A percentile compares a stretch with the other conserved stretches of the same genome.
Evolutionary conservation across 2,797 vertebrate genomes (phyloP).

Genomic region (Sternarchorhynchus goeldii): DNA sequence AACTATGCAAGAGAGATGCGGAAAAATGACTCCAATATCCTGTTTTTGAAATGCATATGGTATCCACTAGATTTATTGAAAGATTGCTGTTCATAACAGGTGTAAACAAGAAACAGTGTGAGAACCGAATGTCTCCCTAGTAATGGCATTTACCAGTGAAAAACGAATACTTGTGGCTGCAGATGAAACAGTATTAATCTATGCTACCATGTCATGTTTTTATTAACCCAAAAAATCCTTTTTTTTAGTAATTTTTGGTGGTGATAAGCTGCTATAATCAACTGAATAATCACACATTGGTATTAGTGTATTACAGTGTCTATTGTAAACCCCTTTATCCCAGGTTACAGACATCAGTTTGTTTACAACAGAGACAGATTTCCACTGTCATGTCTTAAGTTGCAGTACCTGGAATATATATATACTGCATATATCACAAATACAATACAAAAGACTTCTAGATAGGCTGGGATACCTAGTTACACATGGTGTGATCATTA

Average conservation of each 20-base stretch:
- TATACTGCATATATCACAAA: conserved; percentile 49
- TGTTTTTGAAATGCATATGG: conserved; percentile 29
- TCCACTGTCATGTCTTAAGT: conserved; percentile 37
- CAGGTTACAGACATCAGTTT: conserved; percentile 52
- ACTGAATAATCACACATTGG: conserved; percentile 73
- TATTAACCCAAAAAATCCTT: conserved; percentile 68
- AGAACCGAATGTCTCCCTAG: conserved; percentile 32
- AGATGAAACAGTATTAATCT: conserved; percentile 67
- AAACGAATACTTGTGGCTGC: conserved; percentile 47
- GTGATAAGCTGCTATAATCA: conserved; percentile 70
- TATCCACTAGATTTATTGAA: conserved; percentile 71
- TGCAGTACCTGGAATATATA: conserved; percentile 35
- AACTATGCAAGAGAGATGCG: too few species aligned
- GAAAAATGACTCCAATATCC: conserved; percentile 4
- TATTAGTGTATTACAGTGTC: conserved; percentile 80
- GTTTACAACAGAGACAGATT: conserved; percentile 49
- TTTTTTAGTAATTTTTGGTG: conserved; percentile 62
- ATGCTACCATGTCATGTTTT: conserved; percentile 76
- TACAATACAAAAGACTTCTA: conserved; percentile 41
- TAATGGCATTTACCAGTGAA: conserved; percentile 27
- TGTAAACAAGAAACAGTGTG: conserved; percentile 70
- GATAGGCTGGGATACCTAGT: conserved; percentile 32
- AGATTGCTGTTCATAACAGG: conserved; percentile 70
- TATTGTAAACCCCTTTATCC: conserved; percentile 62
- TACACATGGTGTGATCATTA: conserved; percentile 30